phyloP scores from a whole-genome alignment of 2,888 invertebrate genomes.

The Bimastos eiseni region DNA sequence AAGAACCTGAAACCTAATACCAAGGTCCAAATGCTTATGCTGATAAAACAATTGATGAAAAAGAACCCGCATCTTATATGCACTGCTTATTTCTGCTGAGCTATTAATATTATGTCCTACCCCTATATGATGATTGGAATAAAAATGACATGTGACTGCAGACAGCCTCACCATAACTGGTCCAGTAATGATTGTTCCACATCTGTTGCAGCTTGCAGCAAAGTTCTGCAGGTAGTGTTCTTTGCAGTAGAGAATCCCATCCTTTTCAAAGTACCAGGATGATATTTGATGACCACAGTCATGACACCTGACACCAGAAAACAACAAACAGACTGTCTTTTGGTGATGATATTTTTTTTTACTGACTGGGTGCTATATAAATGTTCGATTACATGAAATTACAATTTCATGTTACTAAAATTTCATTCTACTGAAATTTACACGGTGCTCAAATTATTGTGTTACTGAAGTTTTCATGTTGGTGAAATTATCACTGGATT shows the following conservation, averaged over 20 bases:
- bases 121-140: no score
- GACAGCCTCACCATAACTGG: constrained; percentile 76
- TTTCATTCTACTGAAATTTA: no score
- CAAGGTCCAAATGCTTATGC: background rate
- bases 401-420: no score
- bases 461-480: no score
- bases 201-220: constrained; percentile 87
- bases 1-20: background rate
- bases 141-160: background rate
- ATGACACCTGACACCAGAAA: constrained; percentile 73
- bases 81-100: background rate
- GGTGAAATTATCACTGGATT: no score
- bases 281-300: constrained; percentile 83
- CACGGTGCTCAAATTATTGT: no score
- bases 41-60: background rate
- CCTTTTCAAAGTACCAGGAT: constrained; percentile 91
- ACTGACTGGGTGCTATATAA: background rate
- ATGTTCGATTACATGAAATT: no score
- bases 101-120: no score
- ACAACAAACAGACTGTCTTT: no score
- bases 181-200: constrained; percentile 81
- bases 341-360: no score
- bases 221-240: constrained; percentile 85
- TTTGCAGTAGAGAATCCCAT: constrained; percentile 83
- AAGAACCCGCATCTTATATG: background rate